Evolutionary conservation across 2,113 vertebrate genomes (phyloP).

Genomic region (Sturnus vulgaris): DNA sequence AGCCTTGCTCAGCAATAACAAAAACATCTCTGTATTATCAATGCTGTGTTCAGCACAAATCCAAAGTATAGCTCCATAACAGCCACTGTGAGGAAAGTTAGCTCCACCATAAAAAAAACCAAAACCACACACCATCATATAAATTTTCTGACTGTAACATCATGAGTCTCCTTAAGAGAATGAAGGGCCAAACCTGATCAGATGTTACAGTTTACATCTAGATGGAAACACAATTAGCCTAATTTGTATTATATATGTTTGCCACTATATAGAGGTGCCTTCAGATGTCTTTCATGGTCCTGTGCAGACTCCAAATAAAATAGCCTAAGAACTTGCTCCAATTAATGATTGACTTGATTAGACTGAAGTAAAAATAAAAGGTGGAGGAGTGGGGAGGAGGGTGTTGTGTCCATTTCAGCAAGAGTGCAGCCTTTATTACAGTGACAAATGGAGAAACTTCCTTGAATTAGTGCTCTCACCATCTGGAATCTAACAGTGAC

Average conservation of each 20-base stretch:
- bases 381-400: rapidly evolving
- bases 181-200: not conserved
- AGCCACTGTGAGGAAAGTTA: not conserved
- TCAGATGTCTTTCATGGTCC: not conserved
- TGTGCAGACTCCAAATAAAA: not conserved
- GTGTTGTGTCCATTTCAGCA: not conserved
- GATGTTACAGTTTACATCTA: not conserved
- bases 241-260: not conserved
- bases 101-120: not conserved
- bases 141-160: not conserved
- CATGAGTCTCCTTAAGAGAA: not conserved
- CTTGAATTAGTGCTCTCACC: not conserved
- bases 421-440: not conserved
- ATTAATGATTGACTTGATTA: not conserved
- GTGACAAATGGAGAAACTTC: not conserved
- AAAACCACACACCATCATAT: not conserved
- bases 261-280: not conserved
- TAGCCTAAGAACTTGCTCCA: not conserved
- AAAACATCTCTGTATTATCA: not conserved
- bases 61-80: not conserved
- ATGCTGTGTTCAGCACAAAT: not conserved
- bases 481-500: not conserved
- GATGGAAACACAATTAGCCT: not conserved
- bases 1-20: not conserved
- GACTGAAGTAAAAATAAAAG: not conserved